Percentiles rank a stretch among this genome's conserved stretches.
These are phyloP conservation scores for Lamellibrachia satsuma DNA, from an alignment of 2,888 invertebrate genomes.

Conservation along the genomic window DNA sequence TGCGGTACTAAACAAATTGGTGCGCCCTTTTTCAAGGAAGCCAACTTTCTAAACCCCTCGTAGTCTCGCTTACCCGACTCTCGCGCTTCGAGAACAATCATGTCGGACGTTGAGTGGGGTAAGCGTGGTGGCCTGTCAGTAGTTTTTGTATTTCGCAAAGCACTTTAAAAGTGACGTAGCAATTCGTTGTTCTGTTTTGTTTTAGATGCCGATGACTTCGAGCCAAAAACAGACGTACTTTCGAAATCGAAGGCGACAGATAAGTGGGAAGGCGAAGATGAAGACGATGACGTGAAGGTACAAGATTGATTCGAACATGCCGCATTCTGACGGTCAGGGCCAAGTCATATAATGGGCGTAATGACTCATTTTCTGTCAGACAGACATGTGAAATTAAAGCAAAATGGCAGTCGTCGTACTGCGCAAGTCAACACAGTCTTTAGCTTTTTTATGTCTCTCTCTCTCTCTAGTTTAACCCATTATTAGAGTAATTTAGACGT, in stretches of 20 bases:
- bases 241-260: constrained; percentile 45
- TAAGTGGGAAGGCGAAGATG: constrained; percentile 65
- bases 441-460: too few species aligned
- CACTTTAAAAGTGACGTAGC: constrained; percentile 12
- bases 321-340: not conserved
- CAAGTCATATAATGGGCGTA: not conserved
- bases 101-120: constrained; percentile 44
- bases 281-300: constrained; percentile 63
- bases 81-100: constrained; percentile 26
- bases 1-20: not conserved
- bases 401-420: not conserved
- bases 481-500: too few species aligned
- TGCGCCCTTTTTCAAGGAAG: not conserved
- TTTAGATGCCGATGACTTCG: constrained; percentile 63
- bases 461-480: too few species aligned
- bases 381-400: not conserved
- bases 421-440: not conserved
- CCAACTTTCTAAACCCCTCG: not conserved
- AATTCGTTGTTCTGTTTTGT: constrained; percentile 23
- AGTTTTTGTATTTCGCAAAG: not conserved
- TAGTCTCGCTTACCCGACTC: not conserved
- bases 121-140: constrained; percentile 21
- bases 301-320: not conserved
- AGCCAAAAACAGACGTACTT: constrained; percentile 45
- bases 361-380: constrained; percentile 1